Base-by-base conservation (phyloP, 2,113 vertebrate genomes). In the Drymodes brunneopygia region DNA sequence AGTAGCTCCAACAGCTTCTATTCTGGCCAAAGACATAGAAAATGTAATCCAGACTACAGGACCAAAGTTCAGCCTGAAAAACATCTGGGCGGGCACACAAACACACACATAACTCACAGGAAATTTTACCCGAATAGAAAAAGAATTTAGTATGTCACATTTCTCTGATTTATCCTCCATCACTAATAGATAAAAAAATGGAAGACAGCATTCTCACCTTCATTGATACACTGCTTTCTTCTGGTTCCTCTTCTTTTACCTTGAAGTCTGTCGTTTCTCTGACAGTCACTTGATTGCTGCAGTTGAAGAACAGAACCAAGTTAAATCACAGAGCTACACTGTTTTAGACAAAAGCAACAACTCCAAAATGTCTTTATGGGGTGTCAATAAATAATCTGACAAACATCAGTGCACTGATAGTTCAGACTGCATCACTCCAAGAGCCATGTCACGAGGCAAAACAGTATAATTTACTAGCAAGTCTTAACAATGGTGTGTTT, bases 181-280 rank as follows among this genome's bases (percentile, higher is more conserved):
- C 29, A 36, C 11, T 23, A 53, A 6, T 2, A 58, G 29, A 12
- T 31, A 40, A 90, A 87, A 48, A 74, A 42, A 42, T 42, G 21
- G 27, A 60, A 57, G n/a, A 28, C 23, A 73, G 35, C 28, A 91
- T 69, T 86, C 96, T 72, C 96, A 98, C 98, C 81, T 90, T 92
- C 62, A 42, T 5, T 2, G 11, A 14, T 21, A 33, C 28, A 38
- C 22, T 28, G 65, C 77, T 93, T 61, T 58, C 91, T 72, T 84
- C 90, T 58, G 3, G 24, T 29, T 58, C 44, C 19, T 92, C 90
- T 70, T 97, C 91, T 27, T 47, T 94, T 66, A 50, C 67, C 51
- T 72, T 65, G 24, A 79, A 22, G 28, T 29, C 53, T 56, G 24
- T 61, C 44, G 45, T 42, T 91, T 74, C 82, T 61, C 74, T n/a